Evolutionary conservation across 2,113 vertebrate species (phyloP), one percentile per base, ranked within the genome.

Genomic region (Hippoglossus stenolepis): DNA sequence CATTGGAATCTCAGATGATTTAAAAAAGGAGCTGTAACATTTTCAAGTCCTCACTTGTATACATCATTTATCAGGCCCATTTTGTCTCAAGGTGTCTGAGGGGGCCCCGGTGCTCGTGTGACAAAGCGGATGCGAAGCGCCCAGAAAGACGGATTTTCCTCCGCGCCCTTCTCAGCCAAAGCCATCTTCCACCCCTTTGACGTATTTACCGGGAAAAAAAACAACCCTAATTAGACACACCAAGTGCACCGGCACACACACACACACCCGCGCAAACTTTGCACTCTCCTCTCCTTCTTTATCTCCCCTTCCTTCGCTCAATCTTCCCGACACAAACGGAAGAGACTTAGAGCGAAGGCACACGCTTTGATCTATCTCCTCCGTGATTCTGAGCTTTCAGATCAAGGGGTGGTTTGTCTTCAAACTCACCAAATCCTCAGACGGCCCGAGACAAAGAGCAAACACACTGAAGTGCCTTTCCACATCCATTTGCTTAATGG

Each of bases 351-450:
- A 74, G 77, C 77, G 72, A 79, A 70, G 77, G 74, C 79, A 7
- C 17, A 57, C 69, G 73, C 89, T 94, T 92, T 93, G 89, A 92
- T 92, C 86, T 90, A 70, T 85, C 72, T 87, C 73, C 80, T 82
- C 81, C 72, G 38, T 81, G 82, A 90, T 86, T 87, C 83, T 47
- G 73, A 90, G 90, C 87, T 83, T 87, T 89, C 86, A 92, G 91
- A 93, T 93, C 85, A 91, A 90, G 88, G 86, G 84, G 72, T 26
- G 82, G 88, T 90, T 94, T 91, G 91, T 91, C 90, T 91, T 87
- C 59, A 73, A 85, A 82, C 89, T 88, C 86, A 80, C 63, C 80
- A 85, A 88, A 89, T 86, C 91, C 85, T 87, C 88, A 80, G 78
- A 87, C 13, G 74, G 80, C 70, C 81, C 20, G 47, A 87, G 79